Evolutionary conservation across 2,113 vertebrate species (phyloP).

Genomic region (Mormoops blainvillei): DNA sequence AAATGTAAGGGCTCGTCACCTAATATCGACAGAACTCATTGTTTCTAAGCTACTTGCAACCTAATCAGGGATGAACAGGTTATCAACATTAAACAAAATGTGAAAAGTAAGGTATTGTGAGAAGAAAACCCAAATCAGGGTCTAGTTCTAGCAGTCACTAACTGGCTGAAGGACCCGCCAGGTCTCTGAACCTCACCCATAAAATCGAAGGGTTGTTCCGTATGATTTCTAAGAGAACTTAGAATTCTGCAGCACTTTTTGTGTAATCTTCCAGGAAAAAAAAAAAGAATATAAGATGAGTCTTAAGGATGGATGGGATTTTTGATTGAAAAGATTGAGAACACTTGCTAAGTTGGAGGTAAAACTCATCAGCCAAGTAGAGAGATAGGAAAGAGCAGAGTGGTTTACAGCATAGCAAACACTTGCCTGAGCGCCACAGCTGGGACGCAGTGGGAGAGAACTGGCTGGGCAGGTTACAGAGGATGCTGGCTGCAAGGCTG

Average conservation of each 20-base stretch:
- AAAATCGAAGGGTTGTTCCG: background rate
- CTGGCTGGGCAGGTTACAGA: background rate
- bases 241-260: conserved; percentile 3
- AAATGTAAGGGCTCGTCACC: background rate
- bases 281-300: background rate
- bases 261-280: background rate
- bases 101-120: background rate
- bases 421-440: background rate
- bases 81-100: conserved; percentile 24
- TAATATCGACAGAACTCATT: background rate
- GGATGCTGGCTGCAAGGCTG: background rate
- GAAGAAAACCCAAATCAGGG: background rate
- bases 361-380: background rate
- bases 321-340: background rate
- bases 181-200: background rate
- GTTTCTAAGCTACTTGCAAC: background rate
- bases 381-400: background rate
- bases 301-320: background rate
- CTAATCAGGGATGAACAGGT: background rate
- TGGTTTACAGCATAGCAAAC: background rate
- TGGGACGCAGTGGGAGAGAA: background rate
- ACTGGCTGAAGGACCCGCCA: background rate
- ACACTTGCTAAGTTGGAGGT: background rate
- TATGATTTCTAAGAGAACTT: background rate
- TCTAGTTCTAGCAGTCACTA: background rate